Evolutionary conservation across 2,888 invertebrate species (phyloP), one percentile per base, ranked within the genome.

Genomic region (Malacosoma neustria): DNA sequence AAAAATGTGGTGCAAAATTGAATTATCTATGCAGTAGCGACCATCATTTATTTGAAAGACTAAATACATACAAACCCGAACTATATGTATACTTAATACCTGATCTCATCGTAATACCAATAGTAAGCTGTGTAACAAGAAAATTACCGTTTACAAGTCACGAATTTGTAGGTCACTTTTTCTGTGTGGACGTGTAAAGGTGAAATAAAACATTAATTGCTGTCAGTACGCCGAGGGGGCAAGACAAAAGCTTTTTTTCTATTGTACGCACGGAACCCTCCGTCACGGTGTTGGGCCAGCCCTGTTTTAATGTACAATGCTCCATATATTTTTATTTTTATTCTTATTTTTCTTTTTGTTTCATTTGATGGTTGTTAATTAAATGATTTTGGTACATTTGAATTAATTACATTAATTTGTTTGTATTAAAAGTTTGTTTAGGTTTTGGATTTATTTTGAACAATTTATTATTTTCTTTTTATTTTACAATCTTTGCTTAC

Each of bases 151-250:
- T n/a, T n/a, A n/a, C 46, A 56, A 47, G 44, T 42, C 57, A 39
- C n/a, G n/a, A n/a, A 6, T 22, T 22, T 22, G 22, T 22, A 22
- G 22, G 22, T 22, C 22, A 22, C 22, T 22, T 22, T 22, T 22
- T 6, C 22, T 22, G 22, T 9, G 9, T 7, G 22, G 22, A 22
- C 61, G 66, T 63, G 68, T 63, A 66, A 68, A 71, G 72, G 72
- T 74, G 64, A 63, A 72, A 76, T 71, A 73, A 69, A 74, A 76
- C 77, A 81, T 81, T 82, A 81, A 81, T 82, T 81, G 80, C 71
- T 75, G 80, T 76, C 81, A 73, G 70, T 46, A 49, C 55, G 50
- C 54, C 49, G 61, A 57, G 61, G 69, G n/a, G 62, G 61, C 54
- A 70, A 75, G 69, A 79, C 74, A 77, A 80, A 63, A 61, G 69